phyloP scores from a whole-genome alignment of 2,797 vertebrate genomes.

The Dromococcyx pavoninus region DNA sequence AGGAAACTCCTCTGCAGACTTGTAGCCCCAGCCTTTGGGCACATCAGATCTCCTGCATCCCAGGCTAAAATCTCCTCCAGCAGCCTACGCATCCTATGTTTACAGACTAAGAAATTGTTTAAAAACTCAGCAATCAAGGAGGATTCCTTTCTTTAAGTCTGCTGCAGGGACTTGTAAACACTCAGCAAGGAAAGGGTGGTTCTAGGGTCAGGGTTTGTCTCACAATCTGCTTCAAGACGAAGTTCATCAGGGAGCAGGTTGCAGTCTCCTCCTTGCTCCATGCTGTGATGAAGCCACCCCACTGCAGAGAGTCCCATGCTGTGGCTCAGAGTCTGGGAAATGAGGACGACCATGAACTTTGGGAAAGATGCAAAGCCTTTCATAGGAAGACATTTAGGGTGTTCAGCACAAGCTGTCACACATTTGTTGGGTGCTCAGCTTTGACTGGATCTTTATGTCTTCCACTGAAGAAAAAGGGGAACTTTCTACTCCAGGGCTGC shows the following conservation, averaged over 20 bases:
- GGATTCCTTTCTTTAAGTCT: background rate
- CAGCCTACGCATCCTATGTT: background rate
- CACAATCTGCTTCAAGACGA: background rate
- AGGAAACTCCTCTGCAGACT: background rate
- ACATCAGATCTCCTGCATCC: background rate
- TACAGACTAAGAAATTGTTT: background rate
- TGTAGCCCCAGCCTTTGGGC: background rate
- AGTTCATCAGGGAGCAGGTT: background rate
- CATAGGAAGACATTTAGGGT: background rate
- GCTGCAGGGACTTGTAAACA: background rate
- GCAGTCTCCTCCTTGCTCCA: background rate
- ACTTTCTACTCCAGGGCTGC: background rate
- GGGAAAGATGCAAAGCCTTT: background rate
- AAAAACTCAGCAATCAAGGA: accelerated
- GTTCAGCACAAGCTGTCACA: background rate
- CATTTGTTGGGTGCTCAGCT: background rate
- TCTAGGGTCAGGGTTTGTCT: background rate
- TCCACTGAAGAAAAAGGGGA: background rate
- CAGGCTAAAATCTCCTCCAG: background rate
- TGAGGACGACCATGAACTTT: background rate
- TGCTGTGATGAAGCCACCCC: background rate
- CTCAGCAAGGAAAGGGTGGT: no score
- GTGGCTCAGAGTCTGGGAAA: accelerated
- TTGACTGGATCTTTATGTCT: background rate
- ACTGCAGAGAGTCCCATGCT: background rate